A percentile compares a stretch with the other conserved stretches of the same genome.
phyloP scores from a whole-genome alignment of 2,888 invertebrate species.

The Morpho deidamia region DNA sequence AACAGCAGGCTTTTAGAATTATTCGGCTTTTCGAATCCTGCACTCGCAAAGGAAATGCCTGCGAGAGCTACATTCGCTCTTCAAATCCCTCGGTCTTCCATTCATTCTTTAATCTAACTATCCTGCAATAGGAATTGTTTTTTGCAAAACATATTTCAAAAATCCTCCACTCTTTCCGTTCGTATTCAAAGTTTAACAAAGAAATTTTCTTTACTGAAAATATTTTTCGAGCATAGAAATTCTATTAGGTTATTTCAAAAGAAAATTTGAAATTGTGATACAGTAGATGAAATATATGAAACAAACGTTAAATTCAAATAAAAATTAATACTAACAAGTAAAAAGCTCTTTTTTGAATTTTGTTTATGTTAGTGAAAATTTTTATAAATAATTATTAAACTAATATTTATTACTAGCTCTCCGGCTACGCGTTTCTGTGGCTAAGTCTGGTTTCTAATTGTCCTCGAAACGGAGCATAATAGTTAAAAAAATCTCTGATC shows the following conservation, averaged over 20 bases:
- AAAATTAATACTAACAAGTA: too few relatives aligned
- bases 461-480: too few relatives aligned
- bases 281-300: too few relatives aligned
- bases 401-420: too few relatives aligned
- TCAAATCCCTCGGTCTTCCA: conserved; percentile 19
- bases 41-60: conserved; percentile 25
- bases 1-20: conserved; percentile 29
- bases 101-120: conserved; percentile 25
- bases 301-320: too few relatives aligned
- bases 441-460: too few relatives aligned
- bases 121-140: conserved; percentile 21
- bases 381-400: too few relatives aligned
- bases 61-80: conserved; percentile 13
- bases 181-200: conserved; percentile 12
- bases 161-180: conserved; percentile 5
- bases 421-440: too few relatives aligned
- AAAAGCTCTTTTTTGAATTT: too few relatives aligned
- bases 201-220: conserved; percentile 11
- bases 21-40: conserved; percentile 27
- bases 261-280: too few relatives aligned
- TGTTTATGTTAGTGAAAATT: too few relatives aligned
- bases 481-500: too few relatives aligned
- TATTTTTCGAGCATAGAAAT: background rate
- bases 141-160: conserved; percentile 10
- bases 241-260: conserved; percentile 1